Conservation (phyloP, 2,888 invertebrate species). For the Xanthia icteritia region DNA sequence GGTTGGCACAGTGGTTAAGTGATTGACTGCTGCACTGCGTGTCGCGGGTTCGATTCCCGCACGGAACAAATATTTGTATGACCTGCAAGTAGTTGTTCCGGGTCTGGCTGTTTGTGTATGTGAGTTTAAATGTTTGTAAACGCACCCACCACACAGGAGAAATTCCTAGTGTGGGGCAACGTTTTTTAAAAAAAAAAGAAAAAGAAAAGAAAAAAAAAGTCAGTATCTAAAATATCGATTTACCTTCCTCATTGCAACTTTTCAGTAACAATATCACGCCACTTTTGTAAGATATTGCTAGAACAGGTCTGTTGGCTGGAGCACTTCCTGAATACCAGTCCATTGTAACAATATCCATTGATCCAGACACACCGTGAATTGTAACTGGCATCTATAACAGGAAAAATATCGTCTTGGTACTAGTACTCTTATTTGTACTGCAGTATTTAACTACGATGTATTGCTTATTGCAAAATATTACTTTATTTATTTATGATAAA, state of each 20-base stretch:
- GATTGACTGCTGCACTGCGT: too few species aligned
- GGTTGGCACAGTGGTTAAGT: too few species aligned
- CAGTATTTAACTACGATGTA: background rate
- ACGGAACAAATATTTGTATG: too few species aligned
- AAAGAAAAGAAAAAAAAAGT: too few species aligned
- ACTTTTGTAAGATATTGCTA: constrained; percentile 96
- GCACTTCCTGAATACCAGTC: constrained; percentile 96
- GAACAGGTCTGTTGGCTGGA: constrained; percentile 93
- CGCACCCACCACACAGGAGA: too few species aligned
- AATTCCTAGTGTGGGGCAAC: too few species aligned
- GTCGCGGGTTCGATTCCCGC: too few species aligned
- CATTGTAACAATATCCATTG: constrained; percentile 93
- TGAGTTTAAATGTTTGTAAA: too few species aligned
- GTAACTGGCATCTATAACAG: constrained; percentile 93
- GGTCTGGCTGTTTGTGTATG: too few species aligned
- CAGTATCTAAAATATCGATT: constrained; percentile 3
- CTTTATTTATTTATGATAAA: background rate
- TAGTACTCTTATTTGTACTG: background rate
- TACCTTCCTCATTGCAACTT: constrained; percentile 96
- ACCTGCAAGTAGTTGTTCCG: too few species aligned
- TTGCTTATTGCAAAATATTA: background rate
- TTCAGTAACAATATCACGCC: constrained; percentile 97
- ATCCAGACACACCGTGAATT: constrained; percentile 91
- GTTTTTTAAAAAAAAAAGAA: too few species aligned
- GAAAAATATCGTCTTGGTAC: background rate